Percentiles rank a stretch among this genome's conserved stretches.
These are phyloP conservation scores for Cyprinodon brontotheroides DNA, from an alignment of 2,113 vertebrate genomes.

Conservation along the genomic window DNA sequence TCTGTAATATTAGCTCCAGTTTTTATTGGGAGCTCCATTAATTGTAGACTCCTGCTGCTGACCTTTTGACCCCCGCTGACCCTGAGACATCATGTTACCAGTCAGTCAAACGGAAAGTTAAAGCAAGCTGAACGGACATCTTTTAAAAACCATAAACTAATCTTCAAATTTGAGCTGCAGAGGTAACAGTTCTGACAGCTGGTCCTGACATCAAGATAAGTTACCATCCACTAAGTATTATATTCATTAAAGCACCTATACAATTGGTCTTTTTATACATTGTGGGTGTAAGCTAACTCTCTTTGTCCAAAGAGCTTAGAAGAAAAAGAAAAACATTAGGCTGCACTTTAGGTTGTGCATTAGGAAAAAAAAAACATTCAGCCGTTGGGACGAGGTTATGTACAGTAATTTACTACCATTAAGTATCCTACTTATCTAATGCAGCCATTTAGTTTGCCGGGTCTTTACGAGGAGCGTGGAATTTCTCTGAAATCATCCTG, in stretches of 20 bases:
- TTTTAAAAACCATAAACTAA: slow-evolving; percentile 15
- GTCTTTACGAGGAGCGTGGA: slow-evolving; percentile 33
- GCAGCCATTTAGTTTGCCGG: slow-evolving; percentile 49
- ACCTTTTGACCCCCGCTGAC: slow-evolving; percentile 77
- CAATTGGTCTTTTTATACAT: not conserved
- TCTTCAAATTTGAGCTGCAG: not conserved
- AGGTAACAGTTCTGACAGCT: not conserved
- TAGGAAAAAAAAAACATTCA: slow-evolving; percentile 51
- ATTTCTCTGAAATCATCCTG: slow-evolving; percentile 42
- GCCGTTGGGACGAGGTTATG: slow-evolving; percentile 37
- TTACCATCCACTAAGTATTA: not conserved
- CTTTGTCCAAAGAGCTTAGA: slow-evolving; percentile 30
- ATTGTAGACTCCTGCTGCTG: slow-evolving; percentile 77
- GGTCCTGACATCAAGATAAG: not conserved
- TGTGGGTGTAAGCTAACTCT: slow-evolving; percentile 33
- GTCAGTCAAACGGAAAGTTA: slow-evolving; percentile 33
- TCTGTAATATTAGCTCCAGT: slow-evolving; percentile 80
- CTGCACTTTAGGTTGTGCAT: slow-evolving; percentile 45
- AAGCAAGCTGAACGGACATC: slow-evolving; percentile 11
- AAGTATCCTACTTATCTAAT: slow-evolving; percentile 54
- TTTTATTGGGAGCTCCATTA: slow-evolving; percentile 84
- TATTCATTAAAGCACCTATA: not conserved
- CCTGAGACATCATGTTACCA: slow-evolving; percentile 80
- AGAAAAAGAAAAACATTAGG: slow-evolving; percentile 50
- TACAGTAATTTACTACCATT: slow-evolving; percentile 52